Evolutionary conservation across 2,113 vertebrate genomes (phyloP).

Genomic region (Excalfactoria chinensis): DNA sequence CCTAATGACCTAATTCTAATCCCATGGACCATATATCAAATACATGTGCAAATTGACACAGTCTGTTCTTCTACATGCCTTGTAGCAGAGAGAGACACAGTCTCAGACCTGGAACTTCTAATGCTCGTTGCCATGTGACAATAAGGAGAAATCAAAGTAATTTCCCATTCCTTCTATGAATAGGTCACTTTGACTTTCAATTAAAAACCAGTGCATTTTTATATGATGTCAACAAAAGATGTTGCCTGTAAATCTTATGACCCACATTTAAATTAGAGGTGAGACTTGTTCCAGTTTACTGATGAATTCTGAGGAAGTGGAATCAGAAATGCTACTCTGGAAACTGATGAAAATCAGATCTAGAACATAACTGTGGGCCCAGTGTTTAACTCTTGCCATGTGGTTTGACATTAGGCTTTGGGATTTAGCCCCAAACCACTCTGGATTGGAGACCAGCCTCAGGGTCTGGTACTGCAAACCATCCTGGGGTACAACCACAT

Average conservation of each 20-base stretch:
- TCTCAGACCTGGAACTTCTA: neutral
- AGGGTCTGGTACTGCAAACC: neutral
- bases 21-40: neutral
- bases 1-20: neutral
- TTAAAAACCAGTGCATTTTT: neutral
- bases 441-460: neutral
- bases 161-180: neutral
- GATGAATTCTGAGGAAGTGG: neutral
- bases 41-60: neutral
- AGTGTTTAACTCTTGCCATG: neutral
- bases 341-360: neutral
- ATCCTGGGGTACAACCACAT: fast-evolving
- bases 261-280: neutral
- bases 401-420: neutral
- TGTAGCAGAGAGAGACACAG: neutral
- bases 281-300: neutral
- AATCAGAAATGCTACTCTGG: neutral
- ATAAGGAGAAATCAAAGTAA: neutral
- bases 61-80: neutral
- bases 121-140: neutral
- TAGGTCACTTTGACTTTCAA: neutral
- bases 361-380: neutral
- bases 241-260: neutral
- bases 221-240: neutral
- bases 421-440: neutral